Percentiles rank a stretch among this genome's conserved stretches.
Conservation (phyloP, 1,140 invertebrate genomes). For the Bombus sibiricus region DNA sequence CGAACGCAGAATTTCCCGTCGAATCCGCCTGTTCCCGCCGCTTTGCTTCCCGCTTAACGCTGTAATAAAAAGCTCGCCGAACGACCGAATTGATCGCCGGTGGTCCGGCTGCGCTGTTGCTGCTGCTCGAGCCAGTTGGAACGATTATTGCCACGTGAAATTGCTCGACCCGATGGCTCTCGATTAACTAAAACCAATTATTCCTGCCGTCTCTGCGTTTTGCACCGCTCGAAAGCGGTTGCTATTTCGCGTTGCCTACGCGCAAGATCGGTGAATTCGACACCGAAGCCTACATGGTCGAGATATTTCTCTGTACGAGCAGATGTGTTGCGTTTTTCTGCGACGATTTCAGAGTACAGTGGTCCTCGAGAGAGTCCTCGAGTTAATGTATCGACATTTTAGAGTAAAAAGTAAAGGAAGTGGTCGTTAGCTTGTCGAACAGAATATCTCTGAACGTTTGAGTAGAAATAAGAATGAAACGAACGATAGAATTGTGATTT, state of each 20-base stretch:
- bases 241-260: background rate
- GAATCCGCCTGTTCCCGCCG: slow-evolving; percentile 18
- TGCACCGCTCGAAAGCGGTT: background rate
- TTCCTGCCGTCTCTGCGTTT: background rate
- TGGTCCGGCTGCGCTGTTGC: background rate
- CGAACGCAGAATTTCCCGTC: background rate
- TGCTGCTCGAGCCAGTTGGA: background rate
- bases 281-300: too few species aligned
- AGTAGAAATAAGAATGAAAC: too few species aligned
- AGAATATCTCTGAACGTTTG: too few species aligned
- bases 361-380: too few species aligned
- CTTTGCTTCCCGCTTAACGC: background rate
- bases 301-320: too few species aligned
- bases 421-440: too few species aligned
- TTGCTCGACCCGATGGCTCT: background rate
- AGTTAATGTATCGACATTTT: too few species aligned
- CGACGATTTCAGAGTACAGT: too few species aligned
- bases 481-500: too few species aligned
- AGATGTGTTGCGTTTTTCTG: too few species aligned
- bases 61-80: slow-evolving; percentile 11
- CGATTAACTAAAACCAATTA: slow-evolving; percentile 6
- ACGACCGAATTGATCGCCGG: slow-evolving; percentile 5
- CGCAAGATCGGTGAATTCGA: background rate
- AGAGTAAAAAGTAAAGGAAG: too few species aligned
- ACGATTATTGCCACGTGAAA: slow-evolving; percentile 6